Conservation (phyloP, 2,888 invertebrate species). For the Cinara cedri region DNA sequence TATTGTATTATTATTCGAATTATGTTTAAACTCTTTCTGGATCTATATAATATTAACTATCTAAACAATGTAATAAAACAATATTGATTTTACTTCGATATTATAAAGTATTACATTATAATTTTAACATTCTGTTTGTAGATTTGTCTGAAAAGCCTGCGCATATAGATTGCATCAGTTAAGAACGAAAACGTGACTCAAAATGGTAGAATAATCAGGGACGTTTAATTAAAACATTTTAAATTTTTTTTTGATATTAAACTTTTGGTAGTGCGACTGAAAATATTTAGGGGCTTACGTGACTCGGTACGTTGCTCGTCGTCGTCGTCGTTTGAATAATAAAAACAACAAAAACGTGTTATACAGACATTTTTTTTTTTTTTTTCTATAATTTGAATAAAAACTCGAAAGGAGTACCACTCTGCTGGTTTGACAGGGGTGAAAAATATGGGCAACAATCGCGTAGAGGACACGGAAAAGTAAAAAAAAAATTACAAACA, state of each 20-base stretch:
- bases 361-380: background rate
- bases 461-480: background rate
- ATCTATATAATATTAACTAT: too few relatives aligned
- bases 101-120: background rate
- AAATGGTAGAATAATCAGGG: background rate
- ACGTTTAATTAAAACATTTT: constrained; percentile 45
- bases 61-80: too few relatives aligned
- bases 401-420: background rate
- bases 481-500: background rate
- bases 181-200: constrained; percentile 39
- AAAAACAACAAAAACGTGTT: constrained; percentile 32
- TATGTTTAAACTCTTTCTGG: too few relatives aligned
- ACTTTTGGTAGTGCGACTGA: constrained; percentile 23
- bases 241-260: constrained; percentile 24
- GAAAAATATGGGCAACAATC: constrained; percentile 5
- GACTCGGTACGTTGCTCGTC: background rate
- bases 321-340: constrained; percentile 1
- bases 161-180: constrained; percentile 26
- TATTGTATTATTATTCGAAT: too few relatives aligned
- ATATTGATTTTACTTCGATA: background rate
- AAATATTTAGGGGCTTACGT: constrained; percentile 29
- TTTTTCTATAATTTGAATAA: constrained; percentile 18
- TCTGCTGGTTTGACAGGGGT: too few relatives aligned
- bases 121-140: background rate
- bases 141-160: background rate